phyloP scores from a whole-genome alignment of 2,113 vertebrate species.

The Phycodurus eques region DNA sequence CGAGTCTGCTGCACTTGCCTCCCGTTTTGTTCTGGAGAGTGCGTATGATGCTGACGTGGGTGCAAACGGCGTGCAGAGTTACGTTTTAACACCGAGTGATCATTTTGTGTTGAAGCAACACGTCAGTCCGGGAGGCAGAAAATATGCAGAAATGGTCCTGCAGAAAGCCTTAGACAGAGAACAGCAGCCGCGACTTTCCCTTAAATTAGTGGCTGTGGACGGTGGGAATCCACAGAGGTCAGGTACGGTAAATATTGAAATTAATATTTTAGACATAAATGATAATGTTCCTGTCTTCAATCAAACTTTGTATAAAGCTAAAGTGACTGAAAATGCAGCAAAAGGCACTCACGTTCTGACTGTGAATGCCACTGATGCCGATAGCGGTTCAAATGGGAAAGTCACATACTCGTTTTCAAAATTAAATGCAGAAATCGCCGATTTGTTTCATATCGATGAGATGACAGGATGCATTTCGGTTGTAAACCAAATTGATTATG shows the following conservation, averaged over 20 bases:
- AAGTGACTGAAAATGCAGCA: conserved; percentile 42
- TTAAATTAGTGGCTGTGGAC: conserved; percentile 57
- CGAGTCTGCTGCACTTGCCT: conserved; percentile 64
- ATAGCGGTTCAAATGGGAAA: conserved; percentile 37
- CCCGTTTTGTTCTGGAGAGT: conserved; percentile 71
- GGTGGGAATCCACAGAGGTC: conserved; percentile 58
- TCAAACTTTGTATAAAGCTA: conserved; percentile 42
- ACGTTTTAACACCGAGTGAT: conserved; percentile 64
- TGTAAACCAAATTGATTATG: conserved; percentile 21
- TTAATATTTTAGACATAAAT: conserved; percentile 45
- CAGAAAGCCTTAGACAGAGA: conserved; percentile 71
- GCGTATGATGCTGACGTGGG: conserved; percentile 71
- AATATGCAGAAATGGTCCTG: conserved; percentile 62
- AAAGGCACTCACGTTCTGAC: conserved; percentile 20
- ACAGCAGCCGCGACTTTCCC: conserved; percentile 8
- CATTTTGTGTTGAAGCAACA: conserved; percentile 58
- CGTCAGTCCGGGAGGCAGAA: conserved; percentile 59
- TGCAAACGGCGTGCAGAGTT: conserved; percentile 63
- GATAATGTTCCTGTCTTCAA: conserved; percentile 60
- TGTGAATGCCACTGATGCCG: conserved; percentile 48
- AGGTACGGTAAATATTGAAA: conserved; percentile 54
- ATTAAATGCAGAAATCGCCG: neutral
- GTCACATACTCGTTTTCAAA: conserved; percentile 29
- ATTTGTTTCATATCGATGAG: conserved; percentile 16
- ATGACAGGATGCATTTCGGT: conserved; percentile 6